A percentile compares a stretch with the other conserved stretches of the same genome.
Evolutionary conservation across 2,113 vertebrate genomes (phyloP).

Genomic region (Ochotona princeps): DNA sequence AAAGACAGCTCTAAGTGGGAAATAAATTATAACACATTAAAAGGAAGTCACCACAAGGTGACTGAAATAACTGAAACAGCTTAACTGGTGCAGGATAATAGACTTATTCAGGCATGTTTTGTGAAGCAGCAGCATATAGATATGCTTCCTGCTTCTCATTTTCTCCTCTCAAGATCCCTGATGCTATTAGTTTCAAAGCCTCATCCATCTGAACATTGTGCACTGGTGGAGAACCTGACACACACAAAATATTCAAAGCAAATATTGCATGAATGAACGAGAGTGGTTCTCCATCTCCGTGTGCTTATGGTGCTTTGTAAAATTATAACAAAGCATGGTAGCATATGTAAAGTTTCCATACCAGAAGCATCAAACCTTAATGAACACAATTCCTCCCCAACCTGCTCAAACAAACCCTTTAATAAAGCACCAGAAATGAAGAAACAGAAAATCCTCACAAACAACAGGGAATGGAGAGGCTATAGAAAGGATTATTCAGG

Average conservation of each 20-base stretch:
- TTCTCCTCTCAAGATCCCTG: not conserved
- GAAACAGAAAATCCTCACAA: constrained; percentile 31
- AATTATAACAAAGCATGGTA: not conserved
- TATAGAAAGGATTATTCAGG: not conserved
- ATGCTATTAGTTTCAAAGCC: not conserved
- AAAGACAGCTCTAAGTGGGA: not conserved
- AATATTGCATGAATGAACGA: not conserved
- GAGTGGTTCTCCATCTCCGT: not conserved
- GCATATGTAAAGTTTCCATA: not conserved
- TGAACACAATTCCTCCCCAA: not conserved
- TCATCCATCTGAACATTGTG: not conserved
- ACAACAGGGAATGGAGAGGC: not conserved
- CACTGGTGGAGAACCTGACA: not conserved
- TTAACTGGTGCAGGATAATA: not conserved
- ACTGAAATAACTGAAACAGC: not conserved
- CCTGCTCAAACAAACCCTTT: not conserved
- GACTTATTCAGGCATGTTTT: not conserved
- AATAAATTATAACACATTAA: not conserved
- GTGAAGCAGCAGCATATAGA: too few relatives aligned
- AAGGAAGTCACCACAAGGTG: not conserved
- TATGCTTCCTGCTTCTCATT: not conserved
- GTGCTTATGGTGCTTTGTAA: not conserved
- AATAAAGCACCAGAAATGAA: not conserved
- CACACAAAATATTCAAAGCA: not conserved
- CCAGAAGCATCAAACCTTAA: not conserved